phyloP scores from a whole-genome alignment of 1,140 invertebrate genomes.

The Thalassaphorura encarpata region DNA sequence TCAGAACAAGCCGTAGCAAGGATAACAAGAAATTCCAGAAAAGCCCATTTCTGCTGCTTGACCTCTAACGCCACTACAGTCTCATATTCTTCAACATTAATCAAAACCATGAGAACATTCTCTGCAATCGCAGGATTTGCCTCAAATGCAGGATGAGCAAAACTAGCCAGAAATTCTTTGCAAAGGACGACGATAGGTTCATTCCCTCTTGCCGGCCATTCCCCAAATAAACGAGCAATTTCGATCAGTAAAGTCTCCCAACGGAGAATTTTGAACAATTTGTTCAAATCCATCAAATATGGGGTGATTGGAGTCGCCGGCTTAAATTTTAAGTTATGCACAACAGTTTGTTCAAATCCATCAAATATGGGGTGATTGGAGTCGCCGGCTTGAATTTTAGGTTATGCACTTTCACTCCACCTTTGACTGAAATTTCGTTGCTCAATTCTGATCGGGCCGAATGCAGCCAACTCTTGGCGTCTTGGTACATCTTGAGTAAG shows the following conservation, averaged over 20 bases:
- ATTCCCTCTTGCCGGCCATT: too few relatives aligned
- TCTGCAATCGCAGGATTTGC: constrained; percentile 54
- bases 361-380: constrained; percentile 5
- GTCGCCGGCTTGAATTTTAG: neutral
- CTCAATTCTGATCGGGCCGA: constrained; percentile 7
- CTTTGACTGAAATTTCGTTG: neutral
- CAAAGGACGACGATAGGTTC: too few relatives aligned
- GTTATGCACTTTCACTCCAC: neutral
- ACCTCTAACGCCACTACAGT: constrained; percentile 49
- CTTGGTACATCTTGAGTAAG: constrained; percentile 34
- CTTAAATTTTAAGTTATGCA: neutral
- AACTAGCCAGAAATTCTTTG: too few relatives aligned
- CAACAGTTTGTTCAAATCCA: constrained; percentile 23
- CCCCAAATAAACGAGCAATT: constrained; percentile 16
- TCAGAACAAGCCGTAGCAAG: constrained; percentile 24
- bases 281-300: constrained; percentile 17
- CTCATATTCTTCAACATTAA: constrained; percentile 71
- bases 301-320: too few relatives aligned
- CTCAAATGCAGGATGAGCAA: constrained; percentile 45
- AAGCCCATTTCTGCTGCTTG: constrained; percentile 47
- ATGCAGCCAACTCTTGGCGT: constrained; percentile 37
- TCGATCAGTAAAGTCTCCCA: constrained; percentile 31
- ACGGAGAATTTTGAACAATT: constrained; percentile 26
- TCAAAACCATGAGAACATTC: constrained; percentile 59
- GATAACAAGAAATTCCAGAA: constrained; percentile 27